Percentiles rank a stretch among this genome's conserved stretches.
phyloP scores from a whole-genome alignment of 1,140 invertebrate genomes.

The Nilaparvata lugens region DNA sequence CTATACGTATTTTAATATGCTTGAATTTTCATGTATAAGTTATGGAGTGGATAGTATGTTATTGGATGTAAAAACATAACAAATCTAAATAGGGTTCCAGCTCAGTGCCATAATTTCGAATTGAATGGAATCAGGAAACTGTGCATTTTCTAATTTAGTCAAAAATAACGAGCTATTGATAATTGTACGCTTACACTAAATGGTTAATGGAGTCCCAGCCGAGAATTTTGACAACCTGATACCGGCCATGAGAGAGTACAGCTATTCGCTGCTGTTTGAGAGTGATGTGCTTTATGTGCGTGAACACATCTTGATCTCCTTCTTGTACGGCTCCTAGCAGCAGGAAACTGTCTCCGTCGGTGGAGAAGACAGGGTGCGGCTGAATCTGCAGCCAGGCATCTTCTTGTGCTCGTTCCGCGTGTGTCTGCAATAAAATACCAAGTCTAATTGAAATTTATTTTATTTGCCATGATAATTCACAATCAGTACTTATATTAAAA shows the following conservation, averaged over 20 bases:
- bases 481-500: too few species aligned
- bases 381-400: conserved; percentile 78
- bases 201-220: conserved; percentile 77
- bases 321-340: conserved; percentile 73
- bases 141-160: too few species aligned
- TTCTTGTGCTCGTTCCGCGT: conserved; percentile 67
- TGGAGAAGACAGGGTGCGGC: conserved; percentile 71
- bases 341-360: conserved; percentile 74
- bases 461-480: too few species aligned
- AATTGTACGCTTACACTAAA: conserved; percentile 73
- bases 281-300: conserved; percentile 80
- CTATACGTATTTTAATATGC: too few species aligned
- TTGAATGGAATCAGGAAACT: too few species aligned
- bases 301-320: conserved; percentile 68
- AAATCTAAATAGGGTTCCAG: too few species aligned
- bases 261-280: conserved; percentile 71
- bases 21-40: too few species aligned
- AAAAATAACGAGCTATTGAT: too few species aligned
- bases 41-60: too few species aligned
- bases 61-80: too few species aligned
- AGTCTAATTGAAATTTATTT: not conserved
- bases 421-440: conserved; percentile 44
- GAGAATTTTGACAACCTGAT: conserved; percentile 75
- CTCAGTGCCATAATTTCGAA: too few species aligned
- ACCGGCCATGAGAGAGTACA: conserved; percentile 76